These are phyloP conservation scores for Anthoptus insignis DNA, from an alignment of 2,888 invertebrate genomes.

Conservation along the genomic window DNA sequence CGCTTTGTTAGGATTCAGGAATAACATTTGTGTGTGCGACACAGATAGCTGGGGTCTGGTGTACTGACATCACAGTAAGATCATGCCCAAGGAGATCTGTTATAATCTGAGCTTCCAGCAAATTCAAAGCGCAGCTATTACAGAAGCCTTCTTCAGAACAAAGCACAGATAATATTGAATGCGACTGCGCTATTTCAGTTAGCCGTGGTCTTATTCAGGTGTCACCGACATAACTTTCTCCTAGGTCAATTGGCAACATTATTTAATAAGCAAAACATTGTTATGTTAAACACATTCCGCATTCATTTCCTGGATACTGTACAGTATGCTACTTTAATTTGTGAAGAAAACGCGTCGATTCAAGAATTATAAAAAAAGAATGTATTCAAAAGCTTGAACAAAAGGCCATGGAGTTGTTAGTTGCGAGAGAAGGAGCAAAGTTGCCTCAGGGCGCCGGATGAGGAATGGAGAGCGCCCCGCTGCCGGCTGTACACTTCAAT, in stretches of 20 bases:
- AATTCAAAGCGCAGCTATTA: slow-evolving; percentile 8
- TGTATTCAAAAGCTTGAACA: slow-evolving; percentile 7
- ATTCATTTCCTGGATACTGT: too few species aligned
- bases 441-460: slow-evolving; percentile 12
- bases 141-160: slow-evolving; percentile 3
- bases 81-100: neutral
- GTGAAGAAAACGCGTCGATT: neutral
- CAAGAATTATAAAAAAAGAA: slow-evolving; percentile 4
- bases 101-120: neutral
- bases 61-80: neutral
- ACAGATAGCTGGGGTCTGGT: slow-evolving; percentile 3
- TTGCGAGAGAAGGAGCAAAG: slow-evolving; percentile 8
- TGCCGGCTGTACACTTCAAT: slow-evolving; percentile 22
- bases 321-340: too few species aligned
- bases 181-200: neutral
- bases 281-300: too few species aligned
- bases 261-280: too few species aligned
- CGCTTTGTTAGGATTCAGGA: slow-evolving; percentile 11
- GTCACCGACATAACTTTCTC: too few species aligned
- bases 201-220: neutral
- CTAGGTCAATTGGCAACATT: too few species aligned
- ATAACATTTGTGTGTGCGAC: slow-evolving; percentile 4
- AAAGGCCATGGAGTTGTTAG: slow-evolving; percentile 12
- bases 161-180: slow-evolving; percentile 1
- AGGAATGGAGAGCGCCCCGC: slow-evolving; percentile 12